Evolutionary conservation across 2,888 invertebrate species (phyloP), one percentile per base, ranked within the genome.

Genomic region (Pycnomerus fuliginosus): DNA sequence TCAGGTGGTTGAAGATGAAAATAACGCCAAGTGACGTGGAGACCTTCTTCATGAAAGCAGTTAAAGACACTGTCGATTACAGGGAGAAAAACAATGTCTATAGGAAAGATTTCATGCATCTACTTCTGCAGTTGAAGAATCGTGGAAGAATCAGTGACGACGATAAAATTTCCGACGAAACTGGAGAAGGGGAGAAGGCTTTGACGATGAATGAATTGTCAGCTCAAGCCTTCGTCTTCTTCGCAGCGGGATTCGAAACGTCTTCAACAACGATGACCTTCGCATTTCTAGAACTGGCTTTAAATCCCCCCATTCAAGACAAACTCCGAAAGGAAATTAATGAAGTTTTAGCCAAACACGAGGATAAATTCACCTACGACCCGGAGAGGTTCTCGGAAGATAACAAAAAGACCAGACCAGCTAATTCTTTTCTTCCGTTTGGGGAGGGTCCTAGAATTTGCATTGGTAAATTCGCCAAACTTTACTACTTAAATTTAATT

Each of bases 1-100:
- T 57, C 5, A 34, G 29, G 3, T 25, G 48, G 0, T 32, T 67
- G 0, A 56, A 57, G 16, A 42, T 63, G 1, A 55, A 52, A 30
- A 10, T 56, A 1, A 55, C 57, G 0, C 53, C 54, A 30, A 40
- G 43, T 5, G 63, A 61, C 2, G 45, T 70, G 0, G 56, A 53
- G 1, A 41, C 71, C 1, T 80, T 78, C 47, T 78, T 79, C 30
- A 72, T 0, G 74, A 74, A 1, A 65, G 77, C n/a, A n/a, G n/a
- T n/a, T n/a, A n/a, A n/a, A n/a, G n/a, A n/a, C n/a, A n/a, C n/a
- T n/a, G n/a, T n/a, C 0, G 63, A 71, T 0, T 69, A 73, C 39
- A 64, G 79, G 8, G 71, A 73, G 45, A 64, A 69, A 23, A 71
- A 74, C 44, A 67, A 74, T 1, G 51, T 78, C 0, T 58, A 58